These are phyloP conservation scores for Eupithecia inturbata DNA, from an alignment of 2,888 invertebrate species.

Conservation along the genomic window DNA sequence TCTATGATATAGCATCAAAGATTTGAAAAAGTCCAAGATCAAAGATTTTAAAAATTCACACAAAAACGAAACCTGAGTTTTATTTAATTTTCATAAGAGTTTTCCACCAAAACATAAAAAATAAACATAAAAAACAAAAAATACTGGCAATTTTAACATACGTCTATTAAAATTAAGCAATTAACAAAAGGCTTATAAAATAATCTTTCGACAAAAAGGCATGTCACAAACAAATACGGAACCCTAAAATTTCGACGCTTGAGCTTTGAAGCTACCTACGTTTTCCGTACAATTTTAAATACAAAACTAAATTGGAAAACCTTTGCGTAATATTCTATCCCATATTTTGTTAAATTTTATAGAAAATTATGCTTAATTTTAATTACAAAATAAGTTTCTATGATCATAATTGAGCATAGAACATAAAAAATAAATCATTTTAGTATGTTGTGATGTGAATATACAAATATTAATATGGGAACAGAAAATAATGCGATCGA, in stretches of 20 bases:
- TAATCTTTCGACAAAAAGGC: not conserved
- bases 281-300: not conserved
- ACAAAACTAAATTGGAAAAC: not conserved
- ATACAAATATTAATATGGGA: not conserved
- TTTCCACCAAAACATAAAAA: not conserved
- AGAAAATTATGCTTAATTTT: not conserved
- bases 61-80: too few species aligned
- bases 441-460: not conserved
- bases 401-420: too few species aligned
- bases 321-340: not conserved
- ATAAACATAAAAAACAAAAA: not conserved
- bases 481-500: not conserved
- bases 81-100: not conserved
- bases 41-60: too few species aligned
- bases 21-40: too few species aligned
- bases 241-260: not conserved
- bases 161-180: not conserved
- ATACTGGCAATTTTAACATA: not conserved
- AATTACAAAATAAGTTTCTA: not conserved
- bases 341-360: not conserved
- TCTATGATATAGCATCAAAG: too few species aligned
- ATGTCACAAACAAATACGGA: not conserved
- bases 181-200: not conserved
- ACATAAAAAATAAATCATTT: not conserved
- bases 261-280: not conserved